Percentiles rank a stretch among this genome's conserved stretches.
phyloP scores from a whole-genome alignment of 2,888 invertebrate genomes.

The Alloscopus bannaensis region DNA sequence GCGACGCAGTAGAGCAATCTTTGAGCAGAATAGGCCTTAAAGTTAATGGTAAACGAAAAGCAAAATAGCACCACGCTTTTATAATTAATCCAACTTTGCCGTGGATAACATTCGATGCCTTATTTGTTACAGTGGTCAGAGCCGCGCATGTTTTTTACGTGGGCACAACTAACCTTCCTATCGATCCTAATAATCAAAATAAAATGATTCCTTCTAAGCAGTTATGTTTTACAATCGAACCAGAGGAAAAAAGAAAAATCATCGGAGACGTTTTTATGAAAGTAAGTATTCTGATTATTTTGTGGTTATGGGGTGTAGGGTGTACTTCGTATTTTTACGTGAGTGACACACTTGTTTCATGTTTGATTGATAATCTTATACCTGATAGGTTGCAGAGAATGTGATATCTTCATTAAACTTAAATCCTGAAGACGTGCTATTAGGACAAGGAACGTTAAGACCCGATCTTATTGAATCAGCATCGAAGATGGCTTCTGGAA shows the following conservation, averaged over 20 bases:
- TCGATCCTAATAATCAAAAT: constrained; percentile 76
- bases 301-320: constrained; percentile 3
- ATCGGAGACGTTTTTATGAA: constrained; percentile 99
- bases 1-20: constrained; percentile 89
- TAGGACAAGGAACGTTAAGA: constrained; percentile 96
- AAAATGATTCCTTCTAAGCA: constrained; percentile 85
- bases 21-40: constrained; percentile 89
- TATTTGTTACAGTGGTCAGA: constrained; percentile 76
- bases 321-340: too few species aligned
- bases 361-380: constrained; percentile 28
- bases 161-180: constrained; percentile 87
- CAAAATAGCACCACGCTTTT: not conserved
- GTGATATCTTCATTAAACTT: constrained; percentile 90
- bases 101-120: constrained; percentile 8
- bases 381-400: constrained; percentile 86
- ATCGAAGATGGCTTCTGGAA: constrained; percentile 84
- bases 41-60: constrained; percentile 78
- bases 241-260: constrained; percentile 98
- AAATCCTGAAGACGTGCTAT: constrained; percentile 92
- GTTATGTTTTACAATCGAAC: constrained; percentile 90
- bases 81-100: not conserved
- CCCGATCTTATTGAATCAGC: constrained; percentile 99
- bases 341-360: not conserved
- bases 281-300: constrained; percentile 71
- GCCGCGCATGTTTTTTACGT: constrained; percentile 79